phyloP scores from a whole-genome alignment of 2,797 vertebrate genomes.

The Rhadinocentrus ornatus region DNA sequence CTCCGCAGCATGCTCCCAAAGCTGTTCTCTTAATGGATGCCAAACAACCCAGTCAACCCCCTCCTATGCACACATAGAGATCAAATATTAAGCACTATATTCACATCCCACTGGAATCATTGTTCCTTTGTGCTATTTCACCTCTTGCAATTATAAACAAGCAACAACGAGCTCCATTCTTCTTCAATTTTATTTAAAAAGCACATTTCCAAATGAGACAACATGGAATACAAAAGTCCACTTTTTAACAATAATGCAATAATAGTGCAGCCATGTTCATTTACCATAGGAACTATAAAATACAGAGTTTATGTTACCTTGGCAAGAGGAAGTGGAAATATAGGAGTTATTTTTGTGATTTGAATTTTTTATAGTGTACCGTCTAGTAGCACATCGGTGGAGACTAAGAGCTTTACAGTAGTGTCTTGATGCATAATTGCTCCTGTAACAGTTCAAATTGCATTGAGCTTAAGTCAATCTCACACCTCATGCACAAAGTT shows the following conservation, averaged over 20 bases:
- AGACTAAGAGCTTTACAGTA: slow-evolving; percentile 35
- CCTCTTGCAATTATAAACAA: neutral
- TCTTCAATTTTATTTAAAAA: slow-evolving; percentile 71
- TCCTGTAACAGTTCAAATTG: slow-evolving; percentile 38
- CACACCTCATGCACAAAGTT: slow-evolving; percentile 33
- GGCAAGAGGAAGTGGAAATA: neutral
- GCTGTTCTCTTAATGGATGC: slow-evolving; percentile 60
- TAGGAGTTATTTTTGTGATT: slow-evolving; percentile 5
- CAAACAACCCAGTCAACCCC: slow-evolving; percentile 45
- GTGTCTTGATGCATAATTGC: slow-evolving; percentile 54
- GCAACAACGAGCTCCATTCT: neutral
- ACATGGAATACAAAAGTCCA: slow-evolving; percentile 61
- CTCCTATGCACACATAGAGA: slow-evolving; percentile 43
- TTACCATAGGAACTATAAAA: slow-evolving; percentile 35
- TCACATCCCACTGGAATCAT: slow-evolving; percentile 19
- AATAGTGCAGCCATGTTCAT: slow-evolving; percentile 43
- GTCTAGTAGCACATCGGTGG: slow-evolving; percentile 9
- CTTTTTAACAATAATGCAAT: slow-evolving; percentile 39
- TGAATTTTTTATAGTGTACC: slow-evolving; percentile 12
- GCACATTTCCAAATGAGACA: slow-evolving; percentile 50
- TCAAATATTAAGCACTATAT: slow-evolving; percentile 15
- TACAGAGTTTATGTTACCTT: slow-evolving; percentile 33
- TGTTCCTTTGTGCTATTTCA: slow-evolving; percentile 14
- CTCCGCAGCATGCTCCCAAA: slow-evolving; percentile 60
- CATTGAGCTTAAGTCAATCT: slow-evolving; percentile 27